These are phyloP conservation scores for Pharmacophagus antenor DNA, from an alignment of 2,888 invertebrate species.

Conservation along the genomic window DNA sequence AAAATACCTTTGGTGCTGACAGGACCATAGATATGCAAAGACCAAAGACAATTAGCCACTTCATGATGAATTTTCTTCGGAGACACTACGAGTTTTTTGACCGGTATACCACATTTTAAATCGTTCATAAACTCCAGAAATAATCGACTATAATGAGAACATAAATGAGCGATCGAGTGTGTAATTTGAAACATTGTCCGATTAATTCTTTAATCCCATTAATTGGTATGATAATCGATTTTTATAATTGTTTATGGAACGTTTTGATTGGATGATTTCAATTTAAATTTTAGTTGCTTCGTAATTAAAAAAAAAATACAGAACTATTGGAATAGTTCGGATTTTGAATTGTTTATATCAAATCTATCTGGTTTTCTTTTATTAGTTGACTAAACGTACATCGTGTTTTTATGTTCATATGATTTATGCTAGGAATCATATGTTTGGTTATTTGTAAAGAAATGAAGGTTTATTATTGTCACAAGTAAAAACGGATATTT, in stretches of 20 bases:
- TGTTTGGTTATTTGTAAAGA: too few species aligned
- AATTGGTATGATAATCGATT: conserved; percentile 13
- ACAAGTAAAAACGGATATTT: too few species aligned
- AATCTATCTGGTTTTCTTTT: too few species aligned
- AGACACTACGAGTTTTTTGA: background rate
- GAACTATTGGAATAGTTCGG: too few species aligned
- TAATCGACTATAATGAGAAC: conserved; percentile 23
- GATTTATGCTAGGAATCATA: too few species aligned
- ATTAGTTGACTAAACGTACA: too few species aligned
- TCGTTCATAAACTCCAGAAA: background rate
- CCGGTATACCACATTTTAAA: conserved; percentile 1
- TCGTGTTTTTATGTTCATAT: too few species aligned
- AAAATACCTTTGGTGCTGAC: conserved; percentile 11
- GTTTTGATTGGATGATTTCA: background rate
- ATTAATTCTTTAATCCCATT: conserved; percentile 12
- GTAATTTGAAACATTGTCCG: conserved; percentile 4
- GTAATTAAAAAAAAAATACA: too few species aligned
- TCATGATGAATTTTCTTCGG: conserved; percentile 15
- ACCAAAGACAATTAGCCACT: conserved; percentile 22
- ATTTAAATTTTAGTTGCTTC: background rate
- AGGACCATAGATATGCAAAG: conserved; percentile 21
- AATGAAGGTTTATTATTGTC: too few species aligned
- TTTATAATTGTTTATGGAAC: background rate
- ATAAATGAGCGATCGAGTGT: conserved; percentile 8
- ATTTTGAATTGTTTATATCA: too few species aligned